Conservation (phyloP, 2,888 invertebrate species). For the Ichneumoninae sp. region DNA sequence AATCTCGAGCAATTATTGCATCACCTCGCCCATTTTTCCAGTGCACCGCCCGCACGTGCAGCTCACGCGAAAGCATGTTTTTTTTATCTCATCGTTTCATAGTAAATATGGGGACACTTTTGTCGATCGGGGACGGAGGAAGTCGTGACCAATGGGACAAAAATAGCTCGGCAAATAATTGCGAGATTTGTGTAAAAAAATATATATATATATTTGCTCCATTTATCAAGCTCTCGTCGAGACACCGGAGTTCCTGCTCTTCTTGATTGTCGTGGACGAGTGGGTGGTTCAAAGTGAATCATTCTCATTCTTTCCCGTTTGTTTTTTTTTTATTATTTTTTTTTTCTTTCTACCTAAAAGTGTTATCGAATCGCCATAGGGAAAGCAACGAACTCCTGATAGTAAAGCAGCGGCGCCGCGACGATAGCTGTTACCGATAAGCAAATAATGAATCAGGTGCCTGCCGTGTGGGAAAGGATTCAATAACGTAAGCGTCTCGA, state of each 20-base stretch:
- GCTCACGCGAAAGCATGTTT: background rate
- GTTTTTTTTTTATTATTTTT: background rate
- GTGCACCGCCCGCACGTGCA: background rate
- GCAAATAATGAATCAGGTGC: slow-evolving; percentile 43
- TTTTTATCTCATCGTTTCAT: background rate
- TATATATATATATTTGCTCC: slow-evolving; percentile 14
- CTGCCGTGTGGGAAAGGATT: slow-evolving; percentile 40
- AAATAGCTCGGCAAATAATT: slow-evolving; percentile 25
- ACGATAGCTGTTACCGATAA: slow-evolving; percentile 31
- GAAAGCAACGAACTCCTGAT: background rate
- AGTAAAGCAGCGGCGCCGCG: background rate
- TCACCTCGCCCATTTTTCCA: background rate
- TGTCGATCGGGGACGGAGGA: background rate
- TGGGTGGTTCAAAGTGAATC: slow-evolving; percentile 55
- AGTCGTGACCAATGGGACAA: slow-evolving; percentile 20
- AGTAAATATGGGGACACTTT: background rate
- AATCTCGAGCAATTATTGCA: background rate
- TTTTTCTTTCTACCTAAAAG: background rate
- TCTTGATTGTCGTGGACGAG: slow-evolving; percentile 47
- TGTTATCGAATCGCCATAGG: slow-evolving; percentile 28
- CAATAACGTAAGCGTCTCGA: slow-evolving; percentile 38
- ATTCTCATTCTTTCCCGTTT: slow-evolving; percentile 1
- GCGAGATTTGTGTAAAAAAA: background rate
- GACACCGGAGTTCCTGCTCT: slow-evolving; percentile 49
- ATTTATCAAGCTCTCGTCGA: slow-evolving; percentile 48